Conservation (phyloP, 2,113 vertebrate species). For the Sciurus niger region DNA sequence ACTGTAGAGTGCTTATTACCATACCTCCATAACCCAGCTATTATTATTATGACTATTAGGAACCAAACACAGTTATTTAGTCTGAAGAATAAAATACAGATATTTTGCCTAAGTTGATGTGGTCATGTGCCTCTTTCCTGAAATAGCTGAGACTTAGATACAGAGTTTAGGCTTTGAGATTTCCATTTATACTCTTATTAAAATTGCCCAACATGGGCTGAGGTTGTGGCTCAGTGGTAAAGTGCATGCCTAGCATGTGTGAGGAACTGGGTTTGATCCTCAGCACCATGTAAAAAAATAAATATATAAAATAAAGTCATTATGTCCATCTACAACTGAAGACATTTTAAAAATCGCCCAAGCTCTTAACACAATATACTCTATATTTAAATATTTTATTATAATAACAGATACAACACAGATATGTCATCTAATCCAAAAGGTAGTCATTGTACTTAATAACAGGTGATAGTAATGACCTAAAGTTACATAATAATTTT, state of each 20-base stretch:
- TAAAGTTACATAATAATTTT: neutral
- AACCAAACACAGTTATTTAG: neutral
- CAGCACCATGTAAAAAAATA: no score
- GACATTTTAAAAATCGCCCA: neutral
- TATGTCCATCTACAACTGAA: no score
- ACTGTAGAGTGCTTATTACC: neutral
- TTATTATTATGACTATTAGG: neutral
- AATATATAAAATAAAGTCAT: no score
- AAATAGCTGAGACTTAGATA: neutral
- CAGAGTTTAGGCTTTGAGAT: neutral
- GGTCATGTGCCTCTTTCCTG: neutral
- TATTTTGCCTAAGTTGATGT: neutral
- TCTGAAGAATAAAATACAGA: neutral
- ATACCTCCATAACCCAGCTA: neutral
- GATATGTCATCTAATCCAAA: slow-evolving; percentile 14
- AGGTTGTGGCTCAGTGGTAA: no score
- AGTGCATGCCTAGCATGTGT: no score
- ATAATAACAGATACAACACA: neutral
- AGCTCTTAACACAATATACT: neutral
- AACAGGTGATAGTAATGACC: neutral
- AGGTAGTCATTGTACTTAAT: neutral
- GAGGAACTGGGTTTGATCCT: no score
- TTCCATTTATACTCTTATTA: neutral
- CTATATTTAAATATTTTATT: neutral
- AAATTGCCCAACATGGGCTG: neutral